These are phyloP conservation scores for Phrixothrix hirtus DNA, from an alignment of 2,888 invertebrate species.

Conservation along the genomic window DNA sequence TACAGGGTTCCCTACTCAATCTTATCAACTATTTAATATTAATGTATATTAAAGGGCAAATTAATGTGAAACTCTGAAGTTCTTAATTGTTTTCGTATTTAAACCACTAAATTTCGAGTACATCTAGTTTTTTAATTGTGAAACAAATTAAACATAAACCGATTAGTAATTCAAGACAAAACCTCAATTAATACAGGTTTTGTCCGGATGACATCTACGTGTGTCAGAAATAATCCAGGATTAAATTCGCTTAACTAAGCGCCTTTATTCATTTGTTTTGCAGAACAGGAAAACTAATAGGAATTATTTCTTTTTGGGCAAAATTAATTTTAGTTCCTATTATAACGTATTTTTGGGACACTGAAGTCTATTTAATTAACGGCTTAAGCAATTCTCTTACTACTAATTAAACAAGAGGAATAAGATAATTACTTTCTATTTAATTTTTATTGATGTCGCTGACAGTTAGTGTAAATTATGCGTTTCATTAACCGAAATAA, in stretches of 20 bases:
- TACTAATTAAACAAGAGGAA: background rate
- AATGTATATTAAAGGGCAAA: slow-evolving; percentile 24
- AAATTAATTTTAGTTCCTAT: slow-evolving; percentile 14
- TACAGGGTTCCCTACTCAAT: slow-evolving; percentile 34
- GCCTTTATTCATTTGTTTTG: slow-evolving; percentile 10
- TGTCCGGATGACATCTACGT: slow-evolving; percentile 26
- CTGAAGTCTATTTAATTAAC: slow-evolving; percentile 16
- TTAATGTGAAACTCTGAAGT: slow-evolving; percentile 5
- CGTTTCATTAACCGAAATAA: slow-evolving; percentile 12
- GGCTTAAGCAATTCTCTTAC: background rate
- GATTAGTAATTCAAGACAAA: slow-evolving; percentile 31
- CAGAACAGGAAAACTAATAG: slow-evolving; percentile 6
- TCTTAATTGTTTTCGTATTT: background rate
- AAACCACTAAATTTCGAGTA: no score
- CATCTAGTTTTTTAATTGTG: no score
- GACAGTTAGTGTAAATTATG: slow-evolving; percentile 7
- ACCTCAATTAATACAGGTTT: slow-evolving; percentile 29
- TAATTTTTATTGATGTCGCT: slow-evolving; percentile 3
- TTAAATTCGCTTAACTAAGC: slow-evolving; percentile 23
- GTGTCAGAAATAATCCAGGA: slow-evolving; percentile 28
- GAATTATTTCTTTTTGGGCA: slow-evolving; percentile 9
- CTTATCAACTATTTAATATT: slow-evolving; percentile 21
- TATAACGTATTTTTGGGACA: no score
- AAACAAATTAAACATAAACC: slow-evolving; percentile 16
- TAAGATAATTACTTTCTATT: slow-evolving; percentile 13